phyloP scores from a whole-genome alignment of 1,140 invertebrate genomes.

The Andrena cerasifolii region DNA sequence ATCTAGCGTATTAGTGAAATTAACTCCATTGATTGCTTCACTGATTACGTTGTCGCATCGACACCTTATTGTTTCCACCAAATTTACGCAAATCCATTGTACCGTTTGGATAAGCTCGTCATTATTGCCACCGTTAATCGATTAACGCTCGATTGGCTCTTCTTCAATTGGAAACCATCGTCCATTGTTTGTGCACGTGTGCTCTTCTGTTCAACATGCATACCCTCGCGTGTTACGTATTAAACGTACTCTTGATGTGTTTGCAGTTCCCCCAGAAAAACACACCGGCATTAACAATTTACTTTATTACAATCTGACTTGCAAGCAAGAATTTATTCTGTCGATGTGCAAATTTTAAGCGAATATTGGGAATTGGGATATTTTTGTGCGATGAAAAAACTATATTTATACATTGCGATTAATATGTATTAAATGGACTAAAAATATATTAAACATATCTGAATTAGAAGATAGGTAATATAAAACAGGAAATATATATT shows the following conservation, averaged over 20 bases:
- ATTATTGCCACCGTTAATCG: conserved; percentile 25
- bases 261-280: background rate
- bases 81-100: background rate
- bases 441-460: too few species aligned
- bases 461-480: too few species aligned
- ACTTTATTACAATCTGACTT: too few species aligned
- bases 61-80: background rate
- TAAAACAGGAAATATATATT: too few species aligned
- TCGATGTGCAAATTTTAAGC: background rate
- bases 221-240: background rate
- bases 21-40: background rate
- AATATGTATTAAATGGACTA: too few species aligned
- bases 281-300: background rate
- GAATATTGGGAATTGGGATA: too few species aligned
- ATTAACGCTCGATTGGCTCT: conserved; percentile 34
- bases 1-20: too few species aligned
- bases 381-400: too few species aligned
- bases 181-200: conserved; percentile 33
- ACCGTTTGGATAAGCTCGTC: conserved; percentile 9
- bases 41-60: background rate
- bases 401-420: too few species aligned
- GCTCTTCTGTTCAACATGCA: background rate
- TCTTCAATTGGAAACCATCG: conserved; percentile 25
- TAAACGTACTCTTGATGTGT: background rate
- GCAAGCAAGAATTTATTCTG: background rate